These are phyloP conservation scores for Catocala fraxini DNA, from an alignment of 2,888 invertebrate species.

Conservation along the genomic window DNA sequence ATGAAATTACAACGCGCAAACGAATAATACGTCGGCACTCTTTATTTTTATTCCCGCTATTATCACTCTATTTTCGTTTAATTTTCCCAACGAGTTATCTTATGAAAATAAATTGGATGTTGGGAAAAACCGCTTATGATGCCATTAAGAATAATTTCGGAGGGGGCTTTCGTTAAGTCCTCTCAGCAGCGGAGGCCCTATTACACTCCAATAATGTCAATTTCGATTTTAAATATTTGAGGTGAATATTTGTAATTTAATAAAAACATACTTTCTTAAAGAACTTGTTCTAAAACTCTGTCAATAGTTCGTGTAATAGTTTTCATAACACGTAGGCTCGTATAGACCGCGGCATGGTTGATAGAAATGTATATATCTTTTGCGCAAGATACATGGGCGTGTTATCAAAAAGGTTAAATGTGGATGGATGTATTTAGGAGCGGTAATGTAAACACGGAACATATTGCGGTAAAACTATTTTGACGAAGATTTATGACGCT, in stretches of 20 bases:
- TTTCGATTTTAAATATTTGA: slow-evolving; percentile 53
- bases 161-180: slow-evolving; percentile 58
- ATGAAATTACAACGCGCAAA: slow-evolving; percentile 26
- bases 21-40: slow-evolving; percentile 17
- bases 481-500: slow-evolving; percentile 17
- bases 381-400: background rate
- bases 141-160: slow-evolving; percentile 63
- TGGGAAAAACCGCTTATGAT: slow-evolving; percentile 68
- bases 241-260: slow-evolving; percentile 4
- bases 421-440: slow-evolving; percentile 15
- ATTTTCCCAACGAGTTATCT: slow-evolving; percentile 67
- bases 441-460: slow-evolving; percentile 16
- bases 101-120: slow-evolving; percentile 68
- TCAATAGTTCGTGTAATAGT: background rate
- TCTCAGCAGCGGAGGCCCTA: slow-evolving; percentile 54
- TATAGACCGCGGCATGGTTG: background rate
- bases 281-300: background rate
- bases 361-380: slow-evolving; percentile 12
- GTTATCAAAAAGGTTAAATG: slow-evolving; percentile 14
- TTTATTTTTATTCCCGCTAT: slow-evolving; percentile 36
- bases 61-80: slow-evolving; percentile 62
- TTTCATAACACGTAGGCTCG: too few species aligned
- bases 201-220: slow-evolving; percentile 60
- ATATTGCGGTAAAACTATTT: slow-evolving; percentile 18
- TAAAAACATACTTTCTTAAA: slow-evolving; percentile 3